Evolutionary conservation across 2,797 vertebrate species (phyloP).

Genomic region (Pteropus rufus): DNA sequence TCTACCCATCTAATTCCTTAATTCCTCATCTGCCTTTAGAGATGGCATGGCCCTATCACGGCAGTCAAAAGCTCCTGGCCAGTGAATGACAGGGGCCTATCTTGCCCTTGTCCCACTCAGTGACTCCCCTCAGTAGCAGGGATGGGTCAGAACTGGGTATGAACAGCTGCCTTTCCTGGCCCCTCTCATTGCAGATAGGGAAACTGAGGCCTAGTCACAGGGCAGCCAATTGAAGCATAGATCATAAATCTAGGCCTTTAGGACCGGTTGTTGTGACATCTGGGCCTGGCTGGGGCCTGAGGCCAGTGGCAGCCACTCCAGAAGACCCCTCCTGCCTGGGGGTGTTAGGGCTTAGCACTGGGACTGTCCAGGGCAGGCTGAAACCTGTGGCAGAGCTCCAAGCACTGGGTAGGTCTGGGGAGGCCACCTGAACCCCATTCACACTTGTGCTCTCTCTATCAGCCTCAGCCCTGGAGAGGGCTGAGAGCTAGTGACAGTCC

Average conservation of each 20-base stretch:
- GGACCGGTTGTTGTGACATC: neutral
- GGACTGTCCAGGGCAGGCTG: neutral
- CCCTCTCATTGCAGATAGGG: neutral
- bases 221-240: neutral
- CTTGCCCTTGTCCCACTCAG: neutral
- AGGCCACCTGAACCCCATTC: neutral
- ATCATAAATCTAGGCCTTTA: neutral
- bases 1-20: fast-evolving
- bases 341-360: neutral
- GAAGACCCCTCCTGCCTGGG: neutral
- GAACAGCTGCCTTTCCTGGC: neutral
- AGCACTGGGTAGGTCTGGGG: neutral
- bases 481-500: neutral
- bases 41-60: neutral
- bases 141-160: neutral
- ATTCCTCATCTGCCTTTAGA: neutral
- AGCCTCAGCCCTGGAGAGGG: no score
- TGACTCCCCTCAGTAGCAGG: fast-evolving
- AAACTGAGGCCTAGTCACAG: neutral
- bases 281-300: neutral
- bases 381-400: neutral
- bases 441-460: no score
- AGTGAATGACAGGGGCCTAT: neutral
- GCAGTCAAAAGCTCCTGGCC: neutral
- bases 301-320: neutral